Evolutionary conservation across 2,113 vertebrate species (phyloP).

Genomic region (Gambusia affinis): DNA sequence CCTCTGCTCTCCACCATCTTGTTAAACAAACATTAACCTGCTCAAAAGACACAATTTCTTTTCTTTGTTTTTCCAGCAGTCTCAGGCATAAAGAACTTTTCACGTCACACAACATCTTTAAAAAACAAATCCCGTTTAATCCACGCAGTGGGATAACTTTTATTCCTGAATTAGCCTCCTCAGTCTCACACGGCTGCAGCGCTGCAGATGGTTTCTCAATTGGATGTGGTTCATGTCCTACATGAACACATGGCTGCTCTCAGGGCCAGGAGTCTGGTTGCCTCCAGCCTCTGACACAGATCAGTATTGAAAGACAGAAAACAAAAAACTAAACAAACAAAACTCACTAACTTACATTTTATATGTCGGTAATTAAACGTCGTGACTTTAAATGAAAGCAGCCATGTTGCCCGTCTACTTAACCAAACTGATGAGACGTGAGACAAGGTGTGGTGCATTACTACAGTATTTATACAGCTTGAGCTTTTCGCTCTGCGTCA

Average conservation of each 20-base stretch:
- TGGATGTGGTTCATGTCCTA: constrained; percentile 68
- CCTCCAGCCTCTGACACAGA: constrained; percentile 51
- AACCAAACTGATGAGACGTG: too few relatives aligned
- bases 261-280: constrained; percentile 62
- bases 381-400: background rate
- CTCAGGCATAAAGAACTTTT: too few relatives aligned
- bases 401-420: background rate
- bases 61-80: too few relatives aligned
- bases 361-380: background rate
- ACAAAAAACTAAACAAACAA: background rate
- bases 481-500: too few relatives aligned
- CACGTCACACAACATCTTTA: background rate
- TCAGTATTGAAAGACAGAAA: constrained; percentile 15
- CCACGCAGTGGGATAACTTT: background rate
- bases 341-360: background rate
- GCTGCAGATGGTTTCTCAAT: constrained; percentile 70
- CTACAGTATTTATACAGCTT: too few relatives aligned
- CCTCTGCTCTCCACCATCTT: background rate
- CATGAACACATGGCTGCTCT: constrained; percentile 71
- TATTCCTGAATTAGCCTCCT: constrained; percentile 16
- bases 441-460: too few relatives aligned
- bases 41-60: too few relatives aligned
- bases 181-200: constrained; percentile 25
- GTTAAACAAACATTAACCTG: background rate
- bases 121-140: background rate